Percentiles rank a stretch among this genome's conserved stretches.
Conservation (phyloP, 2,797 vertebrate genomes). For the Hippoglossus hippoglossus region DNA sequence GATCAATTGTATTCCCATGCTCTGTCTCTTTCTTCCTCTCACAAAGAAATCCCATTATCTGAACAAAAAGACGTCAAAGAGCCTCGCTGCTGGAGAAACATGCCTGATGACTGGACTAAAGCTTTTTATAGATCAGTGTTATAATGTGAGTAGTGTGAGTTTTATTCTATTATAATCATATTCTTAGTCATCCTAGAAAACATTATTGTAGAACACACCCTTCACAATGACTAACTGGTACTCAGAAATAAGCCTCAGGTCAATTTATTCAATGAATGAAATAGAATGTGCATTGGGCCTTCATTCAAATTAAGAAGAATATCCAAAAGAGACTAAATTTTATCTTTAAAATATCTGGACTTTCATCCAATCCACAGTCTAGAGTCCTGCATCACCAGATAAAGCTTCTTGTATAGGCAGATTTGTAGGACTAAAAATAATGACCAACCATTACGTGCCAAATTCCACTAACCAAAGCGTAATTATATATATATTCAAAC, state of each 20-base stretch:
- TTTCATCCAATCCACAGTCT: slow-evolving; percentile 9
- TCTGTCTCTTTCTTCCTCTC: slow-evolving; percentile 69
- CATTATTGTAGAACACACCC: not conserved
- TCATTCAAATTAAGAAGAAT: not conserved
- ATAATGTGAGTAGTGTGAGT: slow-evolving; percentile 33
- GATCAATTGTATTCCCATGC: slow-evolving; percentile 83
- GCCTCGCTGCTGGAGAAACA: slow-evolving; percentile 54
- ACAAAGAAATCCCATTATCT: slow-evolving; percentile 75
- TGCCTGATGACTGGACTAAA: slow-evolving; percentile 51
- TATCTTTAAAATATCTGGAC: not conserved
- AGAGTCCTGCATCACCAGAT: slow-evolving; percentile 12
- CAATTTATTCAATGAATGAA: slow-evolving; percentile 1
- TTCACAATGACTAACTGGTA: not conserved
- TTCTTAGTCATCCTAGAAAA: slow-evolving; percentile 7
- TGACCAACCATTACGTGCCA: slow-evolving; percentile 1
- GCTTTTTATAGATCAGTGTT: slow-evolving; percentile 46
- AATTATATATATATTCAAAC: not conserved
- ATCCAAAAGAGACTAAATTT: not conserved
- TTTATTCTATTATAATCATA: slow-evolving; percentile 24
- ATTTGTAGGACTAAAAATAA: slow-evolving; percentile 1
- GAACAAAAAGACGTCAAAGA: slow-evolving; percentile 56
- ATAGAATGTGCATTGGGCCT: not conserved
- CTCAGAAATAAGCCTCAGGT: slow-evolving; percentile 5
- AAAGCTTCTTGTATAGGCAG: not conserved
- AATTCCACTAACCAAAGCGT: slow-evolving; percentile 12